phyloP scores from a whole-genome alignment of 2,113 vertebrate species.

The Formicarius rufipectus region DNA sequence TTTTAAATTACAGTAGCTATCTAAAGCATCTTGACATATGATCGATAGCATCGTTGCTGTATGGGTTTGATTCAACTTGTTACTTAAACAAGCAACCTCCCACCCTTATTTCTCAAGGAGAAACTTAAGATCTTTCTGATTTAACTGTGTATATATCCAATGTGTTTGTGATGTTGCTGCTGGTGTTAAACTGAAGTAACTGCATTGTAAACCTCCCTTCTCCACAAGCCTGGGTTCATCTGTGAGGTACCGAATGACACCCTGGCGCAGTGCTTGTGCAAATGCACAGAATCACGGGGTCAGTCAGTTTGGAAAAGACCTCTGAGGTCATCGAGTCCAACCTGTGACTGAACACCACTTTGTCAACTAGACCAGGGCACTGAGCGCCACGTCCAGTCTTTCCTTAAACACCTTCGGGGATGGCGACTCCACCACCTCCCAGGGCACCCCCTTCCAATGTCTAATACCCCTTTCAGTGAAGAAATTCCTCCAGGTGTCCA shows the following conservation, averaged over 20 bases:
- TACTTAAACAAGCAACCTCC: conserved; percentile 24
- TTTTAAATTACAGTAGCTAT: conserved; percentile 24
- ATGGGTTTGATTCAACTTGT: conserved; percentile 12
- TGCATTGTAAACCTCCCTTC: neutral
- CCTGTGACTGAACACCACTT: neutral
- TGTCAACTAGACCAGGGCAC: neutral
- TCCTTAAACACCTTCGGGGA: neutral
- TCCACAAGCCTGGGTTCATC: accelerated
- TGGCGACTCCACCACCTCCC: neutral
- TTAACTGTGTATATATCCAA: neutral
- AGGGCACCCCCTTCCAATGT: neutral
- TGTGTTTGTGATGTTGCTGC: neutral
- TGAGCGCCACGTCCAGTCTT: neutral
- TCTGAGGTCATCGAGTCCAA: neutral
- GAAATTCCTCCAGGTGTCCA: neutral
- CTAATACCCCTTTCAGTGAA: neutral
- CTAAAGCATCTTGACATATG: conserved; percentile 14
- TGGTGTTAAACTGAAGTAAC: neutral
- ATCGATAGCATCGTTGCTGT: neutral
- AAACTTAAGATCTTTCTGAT: conserved; percentile 3
- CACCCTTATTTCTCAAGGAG: conserved; percentile 48
- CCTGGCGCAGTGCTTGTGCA: accelerated
- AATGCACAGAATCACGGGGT: neutral
- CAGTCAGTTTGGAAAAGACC: neutral
- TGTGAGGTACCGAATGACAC: accelerated